A percentile compares a stretch with the other conserved stretches of the same genome.
These are phyloP conservation scores for Hozukius guyotensis DNA, from an alignment of 2,797 vertebrate genomes.

Conservation along the genomic window DNA sequence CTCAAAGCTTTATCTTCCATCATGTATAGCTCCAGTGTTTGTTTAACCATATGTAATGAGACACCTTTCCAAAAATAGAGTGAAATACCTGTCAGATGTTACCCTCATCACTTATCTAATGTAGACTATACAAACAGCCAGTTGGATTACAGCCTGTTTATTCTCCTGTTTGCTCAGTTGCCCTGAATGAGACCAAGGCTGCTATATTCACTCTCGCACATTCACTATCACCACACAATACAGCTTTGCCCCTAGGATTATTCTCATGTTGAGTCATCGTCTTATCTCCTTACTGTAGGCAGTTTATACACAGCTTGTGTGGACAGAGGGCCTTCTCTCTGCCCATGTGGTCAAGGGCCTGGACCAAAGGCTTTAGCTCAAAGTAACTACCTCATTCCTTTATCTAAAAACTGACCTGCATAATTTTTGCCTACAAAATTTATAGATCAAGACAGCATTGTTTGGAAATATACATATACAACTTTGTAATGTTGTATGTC, in stretches of 20 bases:
- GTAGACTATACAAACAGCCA: slow-evolving; percentile 12
- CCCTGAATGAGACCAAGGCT: slow-evolving; percentile 41
- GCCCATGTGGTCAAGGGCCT: slow-evolving; percentile 9
- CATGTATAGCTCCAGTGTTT: not conserved
- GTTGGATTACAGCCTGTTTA: slow-evolving; percentile 53
- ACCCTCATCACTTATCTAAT: slow-evolving; percentile 27
- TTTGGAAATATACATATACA: not conserved
- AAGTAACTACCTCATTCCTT: slow-evolving; percentile 7
- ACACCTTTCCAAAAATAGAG: not conserved
- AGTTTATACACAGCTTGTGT: slow-evolving; percentile 38
- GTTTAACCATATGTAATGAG: not conserved
- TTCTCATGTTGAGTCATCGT: slow-evolving; percentile 60
- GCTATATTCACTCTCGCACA: slow-evolving; percentile 68
- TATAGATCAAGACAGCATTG: not conserved
- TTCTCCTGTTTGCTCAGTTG: slow-evolving; percentile 40
- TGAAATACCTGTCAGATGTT: slow-evolving; percentile 5
- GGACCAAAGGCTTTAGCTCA: slow-evolving; percentile 6
- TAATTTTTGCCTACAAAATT: not conserved
- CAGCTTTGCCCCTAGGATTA: slow-evolving; percentile 66
- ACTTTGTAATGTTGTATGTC: not conserved
- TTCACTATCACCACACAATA: slow-evolving; percentile 60
- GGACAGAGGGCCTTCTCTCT: slow-evolving; percentile 19
- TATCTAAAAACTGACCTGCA: not conserved
- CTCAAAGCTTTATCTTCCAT: not conserved
- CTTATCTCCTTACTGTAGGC: slow-evolving; percentile 51